Evolutionary conservation across 2,113 vertebrate genomes (phyloP).

Genomic region (Plecturocebus donacophilus): DNA sequence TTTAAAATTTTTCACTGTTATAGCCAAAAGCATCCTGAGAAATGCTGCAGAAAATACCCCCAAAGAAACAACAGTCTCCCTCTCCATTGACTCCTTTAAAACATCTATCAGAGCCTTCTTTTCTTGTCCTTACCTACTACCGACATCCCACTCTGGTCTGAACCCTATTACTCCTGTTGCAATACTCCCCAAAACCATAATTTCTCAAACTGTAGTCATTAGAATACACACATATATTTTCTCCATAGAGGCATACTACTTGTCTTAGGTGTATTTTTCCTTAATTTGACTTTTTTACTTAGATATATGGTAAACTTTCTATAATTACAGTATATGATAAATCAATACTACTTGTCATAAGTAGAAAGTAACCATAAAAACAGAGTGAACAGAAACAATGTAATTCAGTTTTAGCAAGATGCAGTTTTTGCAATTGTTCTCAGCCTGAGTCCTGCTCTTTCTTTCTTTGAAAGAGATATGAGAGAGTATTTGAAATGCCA

Average conservation of each 20-base stretch:
- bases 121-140: background rate
- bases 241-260: accelerated
- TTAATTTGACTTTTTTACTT: constrained; percentile 20
- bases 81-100: background rate
- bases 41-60: constrained; percentile 1
- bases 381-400: background rate
- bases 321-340: background rate
- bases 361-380: background rate
- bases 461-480: background rate
- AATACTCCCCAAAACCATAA: background rate
- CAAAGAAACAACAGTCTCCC: too few species aligned
- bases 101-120: background rate
- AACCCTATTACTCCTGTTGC: background rate
- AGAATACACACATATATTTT: background rate
- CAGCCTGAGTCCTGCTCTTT: background rate
- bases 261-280: background rate
- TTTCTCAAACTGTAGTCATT: background rate
- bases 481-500: background rate
- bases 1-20: background rate
- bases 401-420: background rate
- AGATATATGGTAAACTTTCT: background rate
- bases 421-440: background rate
- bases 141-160: background rate
- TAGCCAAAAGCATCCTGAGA: background rate
- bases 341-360: background rate